Percentiles rank a stretch among this genome's conserved stretches.
These are phyloP conservation scores for Junonia oenone DNA, from an alignment of 2,888 invertebrate genomes.

Conservation along the genomic window DNA sequence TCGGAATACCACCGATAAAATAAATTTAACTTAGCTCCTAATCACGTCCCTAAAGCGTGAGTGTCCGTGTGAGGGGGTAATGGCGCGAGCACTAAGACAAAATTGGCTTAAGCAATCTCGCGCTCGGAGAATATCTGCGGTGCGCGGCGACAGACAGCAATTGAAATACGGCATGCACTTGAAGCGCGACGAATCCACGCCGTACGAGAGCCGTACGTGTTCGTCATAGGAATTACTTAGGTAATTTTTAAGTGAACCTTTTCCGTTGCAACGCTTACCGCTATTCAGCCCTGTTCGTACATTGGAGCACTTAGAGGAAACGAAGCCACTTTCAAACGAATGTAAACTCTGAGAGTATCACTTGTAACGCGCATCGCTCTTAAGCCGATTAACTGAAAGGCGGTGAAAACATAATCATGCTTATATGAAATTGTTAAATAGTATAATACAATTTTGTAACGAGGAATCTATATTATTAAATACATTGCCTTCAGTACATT, in stretches of 20 bases:
- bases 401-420: slow-evolving; percentile 65
- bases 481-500: too few relatives aligned
- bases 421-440: slow-evolving; percentile 40
- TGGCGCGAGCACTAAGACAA: slow-evolving; percentile 60
- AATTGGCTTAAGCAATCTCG: slow-evolving; percentile 67
- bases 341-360: slow-evolving; percentile 61
- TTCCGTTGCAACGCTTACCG: slow-evolving; percentile 68
- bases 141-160: slow-evolving; percentile 42
- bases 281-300: slow-evolving; percentile 64
- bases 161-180: slow-evolving; percentile 58
- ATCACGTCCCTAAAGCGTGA: slow-evolving; percentile 58
- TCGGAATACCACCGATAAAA: slow-evolving; percentile 48
- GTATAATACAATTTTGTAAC: too few relatives aligned
- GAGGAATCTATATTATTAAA: too few relatives aligned
- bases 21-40: slow-evolving; percentile 66
- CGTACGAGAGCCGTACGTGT: slow-evolving; percentile 51
- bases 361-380: slow-evolving; percentile 49
- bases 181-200: slow-evolving; percentile 35
- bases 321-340: slow-evolving; percentile 72
- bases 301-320: slow-evolving; percentile 68
- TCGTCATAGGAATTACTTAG: slow-evolving; percentile 69
- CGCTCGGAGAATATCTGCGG: slow-evolving; percentile 46
- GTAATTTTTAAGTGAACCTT: slow-evolving; percentile 74
- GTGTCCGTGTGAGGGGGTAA: slow-evolving; percentile 58
- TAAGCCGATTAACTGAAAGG: slow-evolving; percentile 67